phyloP scores from a whole-genome alignment of 2,888 invertebrate genomes.

The Serripes groenlandicus region DNA sequence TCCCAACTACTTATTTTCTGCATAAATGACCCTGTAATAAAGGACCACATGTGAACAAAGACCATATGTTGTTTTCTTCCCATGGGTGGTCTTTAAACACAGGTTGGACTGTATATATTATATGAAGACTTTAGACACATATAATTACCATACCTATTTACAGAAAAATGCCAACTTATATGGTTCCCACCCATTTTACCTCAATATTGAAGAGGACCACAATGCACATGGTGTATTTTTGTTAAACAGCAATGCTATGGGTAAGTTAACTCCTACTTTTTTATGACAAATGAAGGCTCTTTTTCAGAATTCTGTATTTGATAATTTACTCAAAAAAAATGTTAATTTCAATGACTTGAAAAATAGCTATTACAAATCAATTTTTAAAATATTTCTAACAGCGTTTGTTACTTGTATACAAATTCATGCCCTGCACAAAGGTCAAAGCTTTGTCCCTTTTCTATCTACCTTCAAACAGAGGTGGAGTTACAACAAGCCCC shows the following conservation, averaged over 20 bases:
- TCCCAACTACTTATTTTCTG: no score
- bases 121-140: no score
- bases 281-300: no score
- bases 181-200: slow-evolving; percentile 94
- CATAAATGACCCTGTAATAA: no score
- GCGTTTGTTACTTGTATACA: not conserved
- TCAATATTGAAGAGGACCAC: slow-evolving; percentile 90
- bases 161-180: slow-evolving; percentile 89
- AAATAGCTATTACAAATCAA: not conserved
- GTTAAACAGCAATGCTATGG: slow-evolving; percentile 92
- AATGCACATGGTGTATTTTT: slow-evolving; percentile 91
- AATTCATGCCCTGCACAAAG: not conserved
- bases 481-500: slow-evolving; percentile 87
- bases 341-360: not conserved
- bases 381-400: not conserved
- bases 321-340: no score
- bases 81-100: no score
- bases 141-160: no score
- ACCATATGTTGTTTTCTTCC: no score
- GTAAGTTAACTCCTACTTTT: no score
- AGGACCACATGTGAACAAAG: no score
- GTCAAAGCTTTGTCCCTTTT: not conserved
- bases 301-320: no score
- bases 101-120: no score
- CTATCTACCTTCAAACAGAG: slow-evolving; percentile 58